These are phyloP conservation scores for Cyprinus carpio DNA, from an alignment of 2,113 vertebrate genomes.

Conservation along the genomic window DNA sequence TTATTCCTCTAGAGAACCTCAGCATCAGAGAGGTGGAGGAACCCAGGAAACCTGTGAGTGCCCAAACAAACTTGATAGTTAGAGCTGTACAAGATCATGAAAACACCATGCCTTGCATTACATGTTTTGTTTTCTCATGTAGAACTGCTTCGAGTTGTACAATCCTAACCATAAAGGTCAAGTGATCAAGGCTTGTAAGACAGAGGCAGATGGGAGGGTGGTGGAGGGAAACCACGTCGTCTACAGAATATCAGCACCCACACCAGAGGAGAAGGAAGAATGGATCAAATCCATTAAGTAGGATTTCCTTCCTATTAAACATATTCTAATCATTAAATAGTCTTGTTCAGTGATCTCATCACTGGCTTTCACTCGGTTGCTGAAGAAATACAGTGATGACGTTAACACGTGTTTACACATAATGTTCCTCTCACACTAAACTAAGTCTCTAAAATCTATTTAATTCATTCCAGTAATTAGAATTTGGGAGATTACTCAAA, in stretches of 20 bases:
- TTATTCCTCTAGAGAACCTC: conserved; percentile 96
- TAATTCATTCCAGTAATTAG: background rate
- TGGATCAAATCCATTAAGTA: conserved; percentile 99
- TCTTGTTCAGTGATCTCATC: background rate
- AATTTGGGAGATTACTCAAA: background rate
- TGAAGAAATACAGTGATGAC: background rate
- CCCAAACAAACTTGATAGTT: background rate
- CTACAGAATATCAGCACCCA: conserved; percentile 96
- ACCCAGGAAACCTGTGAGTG: conserved; percentile 91
- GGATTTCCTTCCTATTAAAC: conserved; percentile 62
- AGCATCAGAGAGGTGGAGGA: conserved; percentile 98
- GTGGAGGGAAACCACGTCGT: conserved; percentile 98
- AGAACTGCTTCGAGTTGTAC: conserved; percentile 99
- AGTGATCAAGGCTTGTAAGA: conserved; percentile 98
- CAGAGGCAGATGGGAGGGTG: conserved; percentile 93
- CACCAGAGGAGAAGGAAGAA: conserved; percentile 96
- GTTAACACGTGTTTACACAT: background rate
- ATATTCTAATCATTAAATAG: background rate
- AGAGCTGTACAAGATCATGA: background rate
- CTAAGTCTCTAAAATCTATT: background rate
- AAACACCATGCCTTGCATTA: background rate
- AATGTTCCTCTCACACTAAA: no score
- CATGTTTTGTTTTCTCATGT: conserved; percentile 25
- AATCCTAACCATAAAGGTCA: conserved; percentile 97
- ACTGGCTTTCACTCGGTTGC: background rate